Evolutionary conservation across 2,888 invertebrate species (phyloP).

Genomic region (Dryobotodes eremita): DNA sequence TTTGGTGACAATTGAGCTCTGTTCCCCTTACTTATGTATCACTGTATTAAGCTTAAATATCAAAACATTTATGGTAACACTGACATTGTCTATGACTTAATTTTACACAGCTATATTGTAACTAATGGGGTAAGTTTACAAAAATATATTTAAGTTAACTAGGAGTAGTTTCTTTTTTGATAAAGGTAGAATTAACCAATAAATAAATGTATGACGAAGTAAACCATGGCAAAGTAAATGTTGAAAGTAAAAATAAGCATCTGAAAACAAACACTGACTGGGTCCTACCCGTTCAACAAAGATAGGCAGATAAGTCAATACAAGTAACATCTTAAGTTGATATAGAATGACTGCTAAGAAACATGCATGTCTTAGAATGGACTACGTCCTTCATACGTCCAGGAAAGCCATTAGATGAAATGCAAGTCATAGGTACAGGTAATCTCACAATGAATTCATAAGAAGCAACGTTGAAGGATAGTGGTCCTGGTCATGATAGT

Average conservation of each 20-base stretch:
- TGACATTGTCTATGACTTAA: too few relatives aligned
- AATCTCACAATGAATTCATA: conserved; percentile 1
- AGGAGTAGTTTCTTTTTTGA: neutral
- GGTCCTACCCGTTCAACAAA: conserved; percentile 22
- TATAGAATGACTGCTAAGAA: conserved; percentile 33
- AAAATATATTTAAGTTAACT: neutral
- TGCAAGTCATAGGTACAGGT: conserved; percentile 63
- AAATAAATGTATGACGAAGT: neutral
- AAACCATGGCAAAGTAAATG: neutral
- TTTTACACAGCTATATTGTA: neutral
- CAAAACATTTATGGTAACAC: too few relatives aligned
- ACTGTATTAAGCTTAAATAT: neutral
- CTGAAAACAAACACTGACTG: conserved; percentile 7
- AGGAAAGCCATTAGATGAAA: conserved; percentile 56
- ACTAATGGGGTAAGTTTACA: neutral
- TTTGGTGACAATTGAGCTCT: neutral
- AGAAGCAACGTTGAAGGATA: conserved; percentile 11
- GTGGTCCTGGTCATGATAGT: neutral
- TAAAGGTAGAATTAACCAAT: neutral
- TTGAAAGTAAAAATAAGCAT: neutral
- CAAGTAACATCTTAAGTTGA: conserved; percentile 16
- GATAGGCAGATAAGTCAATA: conserved; percentile 41
- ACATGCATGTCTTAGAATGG: conserved; percentile 37
- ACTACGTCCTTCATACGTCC: conserved; percentile 52
- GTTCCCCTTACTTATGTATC: too few relatives aligned